phyloP scores from a whole-genome alignment of 2,888 invertebrate species.

The Oscheius sp. region DNA sequence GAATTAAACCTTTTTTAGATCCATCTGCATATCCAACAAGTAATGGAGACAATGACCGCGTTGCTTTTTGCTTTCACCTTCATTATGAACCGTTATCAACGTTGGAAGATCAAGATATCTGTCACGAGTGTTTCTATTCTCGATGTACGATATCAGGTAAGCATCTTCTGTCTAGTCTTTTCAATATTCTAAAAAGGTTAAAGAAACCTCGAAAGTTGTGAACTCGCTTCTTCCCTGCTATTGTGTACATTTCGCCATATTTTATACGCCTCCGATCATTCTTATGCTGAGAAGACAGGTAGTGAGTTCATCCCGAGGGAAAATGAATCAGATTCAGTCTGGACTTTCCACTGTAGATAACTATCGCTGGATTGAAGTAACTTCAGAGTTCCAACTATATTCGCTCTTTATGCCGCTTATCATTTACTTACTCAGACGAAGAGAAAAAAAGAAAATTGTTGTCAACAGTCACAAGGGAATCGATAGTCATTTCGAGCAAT shows the following conservation, averaged over 20 bases:
- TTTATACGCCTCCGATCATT: conserved; percentile 2
- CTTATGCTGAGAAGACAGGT: conserved; percentile 3
- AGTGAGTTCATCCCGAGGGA: background rate
- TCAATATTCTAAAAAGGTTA: background rate
- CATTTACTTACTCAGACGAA: background rate
- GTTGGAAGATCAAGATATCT: background rate
- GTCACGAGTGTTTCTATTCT: background rate
- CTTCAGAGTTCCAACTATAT: conserved; percentile 18
- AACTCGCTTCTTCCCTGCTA: conserved; percentile 9
- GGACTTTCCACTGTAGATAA: conserved; percentile 3
- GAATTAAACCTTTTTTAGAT: background rate
- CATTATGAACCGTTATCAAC: background rate
- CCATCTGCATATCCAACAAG: conserved; percentile 1
- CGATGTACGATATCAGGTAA: conserved; percentile 13
- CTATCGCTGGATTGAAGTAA: conserved; percentile 9
- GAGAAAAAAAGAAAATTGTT: background rate
- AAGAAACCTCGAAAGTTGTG: conserved; percentile 12
- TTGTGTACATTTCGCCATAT: conserved; percentile 6
- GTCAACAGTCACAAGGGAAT: conserved; percentile 9
- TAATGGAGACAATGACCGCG: background rate
- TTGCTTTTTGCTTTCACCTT: conserved; percentile 4
- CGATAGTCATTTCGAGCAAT: conserved; percentile 1
- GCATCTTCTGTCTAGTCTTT: background rate
- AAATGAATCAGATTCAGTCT: background rate
- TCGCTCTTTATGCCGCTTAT: conserved; percentile 14